phyloP scores from a whole-genome alignment of 1,140 invertebrate species.

The Oncopeltus fasciatus region DNA sequence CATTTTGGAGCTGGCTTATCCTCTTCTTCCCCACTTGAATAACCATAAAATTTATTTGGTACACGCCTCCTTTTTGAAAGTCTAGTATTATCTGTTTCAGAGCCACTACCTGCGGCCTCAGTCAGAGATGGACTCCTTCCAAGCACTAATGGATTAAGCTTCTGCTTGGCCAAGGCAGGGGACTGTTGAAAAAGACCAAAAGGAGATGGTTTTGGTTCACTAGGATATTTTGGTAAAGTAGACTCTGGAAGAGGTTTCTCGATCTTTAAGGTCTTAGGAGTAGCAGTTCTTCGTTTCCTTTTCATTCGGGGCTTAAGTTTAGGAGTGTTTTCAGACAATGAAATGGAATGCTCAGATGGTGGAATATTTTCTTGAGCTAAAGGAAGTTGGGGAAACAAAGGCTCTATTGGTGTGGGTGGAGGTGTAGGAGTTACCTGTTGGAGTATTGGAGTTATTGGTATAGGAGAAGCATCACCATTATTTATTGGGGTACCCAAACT shows the following conservation, averaged over 20 bases:
- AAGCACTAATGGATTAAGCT: slow-evolving; percentile 4
- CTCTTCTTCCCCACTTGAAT: slow-evolving; percentile 64
- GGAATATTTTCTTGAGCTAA: neutral
- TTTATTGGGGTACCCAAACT: slow-evolving; percentile 39
- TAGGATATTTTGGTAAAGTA: neutral
- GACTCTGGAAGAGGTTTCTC: neutral
- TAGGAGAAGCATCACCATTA: slow-evolving; percentile 31
- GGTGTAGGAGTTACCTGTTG: neutral
- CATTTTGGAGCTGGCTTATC: slow-evolving; percentile 47
- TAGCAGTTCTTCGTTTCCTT: neutral
- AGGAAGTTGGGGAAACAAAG: neutral
- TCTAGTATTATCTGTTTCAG: slow-evolving; percentile 22
- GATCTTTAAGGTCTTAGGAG: neutral
- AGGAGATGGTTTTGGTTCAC: neutral
- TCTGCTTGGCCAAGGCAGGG: neutral
- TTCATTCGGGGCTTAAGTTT: neutral
- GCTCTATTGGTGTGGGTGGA: neutral
- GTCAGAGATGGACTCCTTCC: slow-evolving; percentile 2
- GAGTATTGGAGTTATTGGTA: neutral
- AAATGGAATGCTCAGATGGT: neutral
- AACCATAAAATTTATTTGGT: slow-evolving; percentile 71
- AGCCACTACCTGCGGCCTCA: slow-evolving; percentile 20
- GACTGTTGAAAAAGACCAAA: neutral
- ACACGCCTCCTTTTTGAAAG: slow-evolving; percentile 52
- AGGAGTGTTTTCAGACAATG: neutral